Base-by-base conservation (phyloP, 1,140 invertebrate genomes). In the Plectrocnemia conspersa region DNA sequence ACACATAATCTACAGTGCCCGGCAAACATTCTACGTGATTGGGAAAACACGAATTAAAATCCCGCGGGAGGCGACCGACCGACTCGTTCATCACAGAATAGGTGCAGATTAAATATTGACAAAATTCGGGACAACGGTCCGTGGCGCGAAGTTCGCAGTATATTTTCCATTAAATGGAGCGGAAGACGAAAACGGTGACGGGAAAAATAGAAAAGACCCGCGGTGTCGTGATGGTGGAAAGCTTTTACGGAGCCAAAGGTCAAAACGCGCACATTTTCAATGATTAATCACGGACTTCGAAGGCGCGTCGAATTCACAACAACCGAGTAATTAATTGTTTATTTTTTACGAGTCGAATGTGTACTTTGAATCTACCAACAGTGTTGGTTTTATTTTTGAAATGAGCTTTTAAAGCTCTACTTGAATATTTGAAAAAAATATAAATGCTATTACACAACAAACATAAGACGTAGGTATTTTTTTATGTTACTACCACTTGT, bases 61-160 rank as follows among this genome's bases (percentile, higher is more conserved):
- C 38, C 38, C 3, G 11, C n/a, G n/a, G 38, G 38, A 41, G 10
- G n/a, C n/a, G n/a, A n/a, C n/a, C n/a, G 15, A 41, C 15, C 13
- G 9, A 41, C 38, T 41, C 38, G 38, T 41, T 19, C 38, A 41
- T 41, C 38, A 41, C 19, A 9, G 38, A 41, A 11, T 2, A 10
- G 38, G 5, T 9, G 13, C n/a, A 18, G 38, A 16, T 41, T 4
- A 41, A 41, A 41, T 41, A 41, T 41, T 41, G 38, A 41, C 38
- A 41, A 41, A 41, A 38, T 15, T 41, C 21, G n/a, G 3, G n/a
- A 41, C 38, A 15, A 16, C n/a, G 38, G 19, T 10, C 38, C 38
- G 15, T 18, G 3, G 13, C 10, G 3, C 10, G 19, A 13, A 3
- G n/a, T 41, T 18, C 21, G n/a, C 18, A 3, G 38, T 18, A 18